Conservation (phyloP, 2,113 vertebrate species). For the Lates calcarifer region DNA sequence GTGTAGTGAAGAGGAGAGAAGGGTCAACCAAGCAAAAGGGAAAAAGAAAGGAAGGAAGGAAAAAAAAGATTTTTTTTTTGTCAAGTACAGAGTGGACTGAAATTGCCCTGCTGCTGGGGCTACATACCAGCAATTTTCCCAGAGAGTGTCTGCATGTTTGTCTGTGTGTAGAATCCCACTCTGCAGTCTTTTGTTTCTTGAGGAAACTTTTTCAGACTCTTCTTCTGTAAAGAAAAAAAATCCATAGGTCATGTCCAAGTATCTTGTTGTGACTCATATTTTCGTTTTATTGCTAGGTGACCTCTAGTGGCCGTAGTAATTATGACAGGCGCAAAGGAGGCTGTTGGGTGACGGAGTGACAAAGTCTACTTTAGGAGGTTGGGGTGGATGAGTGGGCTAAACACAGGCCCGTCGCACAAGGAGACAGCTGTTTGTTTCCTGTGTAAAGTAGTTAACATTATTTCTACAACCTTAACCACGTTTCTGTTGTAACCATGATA, state of each 20-base stretch:
- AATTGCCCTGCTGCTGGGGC: conserved; percentile 48
- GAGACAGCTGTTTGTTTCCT: background rate
- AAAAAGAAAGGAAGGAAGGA: conserved; percentile 20
- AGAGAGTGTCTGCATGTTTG: conserved; percentile 31
- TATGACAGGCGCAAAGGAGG: background rate
- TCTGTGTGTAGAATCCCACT: conserved; percentile 21
- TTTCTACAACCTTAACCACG: background rate
- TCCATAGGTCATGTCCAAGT: background rate
- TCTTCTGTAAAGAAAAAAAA: background rate
- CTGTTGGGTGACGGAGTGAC: background rate
- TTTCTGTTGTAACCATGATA: no score
- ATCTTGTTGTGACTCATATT: background rate
- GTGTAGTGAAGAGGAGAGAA: background rate
- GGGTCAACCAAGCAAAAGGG: background rate
- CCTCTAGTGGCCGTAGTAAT: background rate
- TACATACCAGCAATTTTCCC: conserved; percentile 58
- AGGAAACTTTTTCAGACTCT: conserved; percentile 44
- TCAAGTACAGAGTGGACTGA: conserved; percentile 61
- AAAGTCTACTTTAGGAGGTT: background rate
- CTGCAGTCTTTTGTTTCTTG: conserved; percentile 50
- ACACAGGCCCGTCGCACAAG: background rate
- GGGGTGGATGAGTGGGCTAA: background rate
- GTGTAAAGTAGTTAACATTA: no score
- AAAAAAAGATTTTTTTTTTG: conserved; percentile 31
- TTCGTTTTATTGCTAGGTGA: background rate